Evolutionary conservation across 2,888 invertebrate genomes (phyloP).

Genomic region (Therioaphis trifolii): DNA sequence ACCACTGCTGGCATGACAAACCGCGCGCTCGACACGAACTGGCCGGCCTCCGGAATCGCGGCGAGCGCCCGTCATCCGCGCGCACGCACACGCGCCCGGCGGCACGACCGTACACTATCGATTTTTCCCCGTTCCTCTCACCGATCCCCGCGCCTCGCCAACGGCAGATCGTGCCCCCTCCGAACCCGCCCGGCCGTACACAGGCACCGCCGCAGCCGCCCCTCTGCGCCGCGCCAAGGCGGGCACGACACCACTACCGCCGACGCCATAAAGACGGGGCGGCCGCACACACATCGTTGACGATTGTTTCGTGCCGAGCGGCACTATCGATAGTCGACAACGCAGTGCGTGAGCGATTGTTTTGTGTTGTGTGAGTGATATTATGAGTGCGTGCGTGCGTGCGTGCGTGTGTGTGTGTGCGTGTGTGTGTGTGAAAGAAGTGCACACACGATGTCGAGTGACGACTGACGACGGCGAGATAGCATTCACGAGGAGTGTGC

Average conservation of each 20-base stretch:
- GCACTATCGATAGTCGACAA: no score
- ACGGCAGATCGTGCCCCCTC: background rate
- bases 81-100: constrained; percentile 57
- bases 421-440: background rate
- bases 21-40: constrained; percentile 62
- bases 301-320: constrained; percentile 43
- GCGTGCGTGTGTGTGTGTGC: constrained; percentile 18
- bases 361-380: background rate
- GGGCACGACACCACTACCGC: background rate
- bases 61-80: constrained; percentile 45
- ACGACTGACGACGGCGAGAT: constrained; percentile 4
- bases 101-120: constrained; percentile 48
- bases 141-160: background rate
- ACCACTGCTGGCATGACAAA: constrained; percentile 63
- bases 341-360: constrained; percentile 7
- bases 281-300: background rate
- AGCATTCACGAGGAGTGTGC: constrained; percentile 54
- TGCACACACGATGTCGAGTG: background rate
- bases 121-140: constrained; percentile 22
- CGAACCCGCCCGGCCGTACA: background rate
- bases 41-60: constrained; percentile 58
- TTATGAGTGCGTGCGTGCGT: no score
- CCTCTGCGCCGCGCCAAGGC: background rate
- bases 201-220: background rate
- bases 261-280: background rate